Conservation (phyloP, 2,797 vertebrate genomes). For the Crax fasciolata region DNA sequence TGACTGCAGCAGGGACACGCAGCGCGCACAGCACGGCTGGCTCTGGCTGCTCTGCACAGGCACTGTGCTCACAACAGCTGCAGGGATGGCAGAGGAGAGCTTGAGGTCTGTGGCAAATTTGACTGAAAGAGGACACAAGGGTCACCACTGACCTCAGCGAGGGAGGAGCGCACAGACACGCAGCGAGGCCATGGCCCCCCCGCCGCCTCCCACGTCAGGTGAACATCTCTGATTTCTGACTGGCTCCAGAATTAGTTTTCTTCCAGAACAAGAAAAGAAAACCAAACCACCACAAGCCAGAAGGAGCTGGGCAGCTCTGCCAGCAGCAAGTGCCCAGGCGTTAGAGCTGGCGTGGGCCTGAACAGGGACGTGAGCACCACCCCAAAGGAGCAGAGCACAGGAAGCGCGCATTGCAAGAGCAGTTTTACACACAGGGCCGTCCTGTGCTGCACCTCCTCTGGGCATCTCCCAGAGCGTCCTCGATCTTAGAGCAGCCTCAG, state of each 20-base stretch:
- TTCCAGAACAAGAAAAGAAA: background rate
- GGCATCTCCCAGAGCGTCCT: background rate
- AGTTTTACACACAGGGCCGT: no score
- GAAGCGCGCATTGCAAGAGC: accelerated
- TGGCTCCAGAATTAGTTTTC: background rate
- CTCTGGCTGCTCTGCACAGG: background rate
- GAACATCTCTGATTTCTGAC: accelerated
- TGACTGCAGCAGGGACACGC: accelerated
- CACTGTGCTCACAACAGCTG: background rate
- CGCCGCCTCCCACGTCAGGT: accelerated
- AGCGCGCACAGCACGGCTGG: accelerated
- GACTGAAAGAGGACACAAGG: background rate
- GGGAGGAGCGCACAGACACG: background rate
- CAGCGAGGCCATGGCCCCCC: accelerated
- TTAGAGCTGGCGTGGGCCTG: accelerated
- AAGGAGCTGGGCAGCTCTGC: background rate
- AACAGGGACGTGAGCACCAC: background rate
- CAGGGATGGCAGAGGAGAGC: accelerated
- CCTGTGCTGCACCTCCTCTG: background rate
- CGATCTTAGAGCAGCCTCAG: background rate
- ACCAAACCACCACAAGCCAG: background rate
- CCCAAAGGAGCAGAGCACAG: accelerated
- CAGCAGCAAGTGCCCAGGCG: accelerated
- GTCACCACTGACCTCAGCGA: background rate
- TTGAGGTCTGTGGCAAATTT: background rate